A percentile compares a stretch with the other conserved stretches of the same genome.
Evolutionary conservation across 23 tunicate genomes (phyloP).

Genomic region (Trididemnum clinides): DNA sequence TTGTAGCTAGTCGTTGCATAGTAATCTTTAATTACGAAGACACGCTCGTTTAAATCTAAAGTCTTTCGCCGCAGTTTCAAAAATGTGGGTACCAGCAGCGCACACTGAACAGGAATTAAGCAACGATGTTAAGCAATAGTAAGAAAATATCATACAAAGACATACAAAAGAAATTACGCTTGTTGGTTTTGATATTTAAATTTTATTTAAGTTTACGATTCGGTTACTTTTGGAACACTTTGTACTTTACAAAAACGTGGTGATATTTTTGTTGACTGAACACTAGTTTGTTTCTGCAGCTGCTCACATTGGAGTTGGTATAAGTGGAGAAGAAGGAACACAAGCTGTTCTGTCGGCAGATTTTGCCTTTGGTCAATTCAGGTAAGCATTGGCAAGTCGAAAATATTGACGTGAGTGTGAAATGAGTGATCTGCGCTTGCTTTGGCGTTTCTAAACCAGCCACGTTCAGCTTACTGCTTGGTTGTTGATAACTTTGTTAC

Average conservation of each 20-base stretch:
- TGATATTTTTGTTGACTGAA: no score
- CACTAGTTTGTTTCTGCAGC: constrained; percentile 59
- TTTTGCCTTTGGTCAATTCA: constrained; percentile 92
- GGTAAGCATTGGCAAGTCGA: constrained; percentile 55
- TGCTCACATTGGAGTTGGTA: constrained; percentile 99
- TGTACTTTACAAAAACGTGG: no score
- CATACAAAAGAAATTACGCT: no score
- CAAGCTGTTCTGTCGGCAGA: constrained; percentile 98
- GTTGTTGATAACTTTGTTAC: no score
- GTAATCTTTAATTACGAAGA: constrained; percentile 3
- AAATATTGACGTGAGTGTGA: no score
- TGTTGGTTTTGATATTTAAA: no score
- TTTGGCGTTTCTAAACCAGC: no score
- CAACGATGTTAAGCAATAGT: neutral
- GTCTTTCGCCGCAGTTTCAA: constrained; percentile 5
- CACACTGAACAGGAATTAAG: neutral
- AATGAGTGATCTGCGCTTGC: no score
- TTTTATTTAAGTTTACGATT: no score
- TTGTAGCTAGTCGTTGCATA: constrained; percentile 15
- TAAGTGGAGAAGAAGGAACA: constrained; percentile 99
- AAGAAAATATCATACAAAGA: no score
- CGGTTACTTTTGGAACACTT: no score
- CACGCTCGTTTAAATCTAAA: neutral
- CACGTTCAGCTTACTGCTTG: no score
- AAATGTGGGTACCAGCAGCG: neutral